phyloP scores from a whole-genome alignment of 2,797 vertebrate genomes.

The Xyrichtys novacula region DNA sequence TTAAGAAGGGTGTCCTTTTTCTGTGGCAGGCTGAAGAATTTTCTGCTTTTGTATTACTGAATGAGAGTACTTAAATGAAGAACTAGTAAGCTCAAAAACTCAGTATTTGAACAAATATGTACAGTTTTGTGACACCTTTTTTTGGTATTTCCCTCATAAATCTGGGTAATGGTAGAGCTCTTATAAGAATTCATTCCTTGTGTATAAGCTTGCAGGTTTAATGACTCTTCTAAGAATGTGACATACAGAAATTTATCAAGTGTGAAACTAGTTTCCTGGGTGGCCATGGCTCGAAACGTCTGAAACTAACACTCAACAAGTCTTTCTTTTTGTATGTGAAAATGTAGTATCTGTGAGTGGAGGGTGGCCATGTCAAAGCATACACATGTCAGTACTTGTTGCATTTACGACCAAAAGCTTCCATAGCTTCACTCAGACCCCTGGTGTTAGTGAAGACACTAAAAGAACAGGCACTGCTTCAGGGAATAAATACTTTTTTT shows the following conservation, averaged over 20 bases:
- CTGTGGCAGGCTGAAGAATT: too few species aligned
- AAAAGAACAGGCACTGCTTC: not conserved
- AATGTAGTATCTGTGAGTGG: slow-evolving; percentile 2
- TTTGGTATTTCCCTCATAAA: too few species aligned
- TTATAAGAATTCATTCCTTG: too few species aligned
- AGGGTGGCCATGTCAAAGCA: not conserved
- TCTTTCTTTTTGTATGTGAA: not conserved
- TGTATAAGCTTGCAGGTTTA: not conserved
- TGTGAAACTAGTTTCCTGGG: slow-evolving; percentile 7
- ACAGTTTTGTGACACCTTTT: too few species aligned
- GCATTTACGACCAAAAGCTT: slow-evolving; percentile 6
- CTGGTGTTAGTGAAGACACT: not conserved
- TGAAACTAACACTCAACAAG: not conserved
- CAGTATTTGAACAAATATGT: too few species aligned
- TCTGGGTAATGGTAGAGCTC: too few species aligned
- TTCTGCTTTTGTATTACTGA: too few species aligned
- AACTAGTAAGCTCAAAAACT: too few species aligned
- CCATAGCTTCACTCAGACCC: not conserved
- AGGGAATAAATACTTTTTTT: not conserved
- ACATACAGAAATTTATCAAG: not conserved
- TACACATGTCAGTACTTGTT: slow-evolving; percentile 43
- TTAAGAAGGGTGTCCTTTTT: too few species aligned
- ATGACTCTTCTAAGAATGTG: not conserved
- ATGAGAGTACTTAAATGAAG: too few species aligned
- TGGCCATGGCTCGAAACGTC: not conserved